phyloP scores from a whole-genome alignment of 1,140 invertebrate genomes.

The Leptinotarsa texana region DNA sequence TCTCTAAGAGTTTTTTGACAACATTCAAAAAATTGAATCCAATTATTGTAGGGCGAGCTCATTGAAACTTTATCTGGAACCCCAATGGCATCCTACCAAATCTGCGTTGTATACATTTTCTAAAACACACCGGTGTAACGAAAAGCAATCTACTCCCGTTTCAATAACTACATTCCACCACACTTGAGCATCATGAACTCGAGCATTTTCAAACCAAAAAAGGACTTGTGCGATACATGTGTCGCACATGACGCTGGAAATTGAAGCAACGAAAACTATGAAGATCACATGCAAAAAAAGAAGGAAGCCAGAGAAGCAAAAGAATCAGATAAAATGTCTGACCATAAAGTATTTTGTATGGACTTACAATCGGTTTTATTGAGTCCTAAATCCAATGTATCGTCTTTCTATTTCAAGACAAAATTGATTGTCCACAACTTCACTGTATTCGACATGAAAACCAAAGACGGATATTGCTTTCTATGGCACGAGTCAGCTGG shows the following conservation, averaged over 20 bases:
- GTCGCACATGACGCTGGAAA: constrained; percentile 17
- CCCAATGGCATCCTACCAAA: too few relatives aligned
- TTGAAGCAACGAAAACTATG: background rate
- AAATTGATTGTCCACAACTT: constrained; percentile 15
- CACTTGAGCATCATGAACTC: constrained; percentile 18
- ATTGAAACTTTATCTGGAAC: too few relatives aligned
- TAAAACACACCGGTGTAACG: background rate
- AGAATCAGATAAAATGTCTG: constrained; percentile 10
- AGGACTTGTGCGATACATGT: constrained; percentile 21
- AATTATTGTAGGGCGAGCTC: too few relatives aligned
- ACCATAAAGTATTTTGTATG: background rate
- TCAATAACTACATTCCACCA: constrained; percentile 14
- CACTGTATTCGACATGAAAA: constrained; percentile 16
- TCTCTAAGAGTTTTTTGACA: too few relatives aligned
- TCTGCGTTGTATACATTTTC: too few relatives aligned
- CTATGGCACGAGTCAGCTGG: background rate
- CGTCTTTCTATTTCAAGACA: background rate
- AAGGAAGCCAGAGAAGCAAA: constrained; percentile 21
- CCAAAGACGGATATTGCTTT: constrained; percentile 4
- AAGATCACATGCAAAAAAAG: constrained; percentile 23
- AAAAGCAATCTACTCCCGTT: background rate
- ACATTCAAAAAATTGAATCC: too few relatives aligned
- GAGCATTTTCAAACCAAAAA: constrained; percentile 18
- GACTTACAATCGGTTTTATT: constrained; percentile 1
- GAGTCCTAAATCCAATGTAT: background rate